Evolutionary conservation across 1,140 invertebrate species (phyloP), one percentile per base, ranked within the genome.

Genomic region (Phthorimaea operculella): DNA sequence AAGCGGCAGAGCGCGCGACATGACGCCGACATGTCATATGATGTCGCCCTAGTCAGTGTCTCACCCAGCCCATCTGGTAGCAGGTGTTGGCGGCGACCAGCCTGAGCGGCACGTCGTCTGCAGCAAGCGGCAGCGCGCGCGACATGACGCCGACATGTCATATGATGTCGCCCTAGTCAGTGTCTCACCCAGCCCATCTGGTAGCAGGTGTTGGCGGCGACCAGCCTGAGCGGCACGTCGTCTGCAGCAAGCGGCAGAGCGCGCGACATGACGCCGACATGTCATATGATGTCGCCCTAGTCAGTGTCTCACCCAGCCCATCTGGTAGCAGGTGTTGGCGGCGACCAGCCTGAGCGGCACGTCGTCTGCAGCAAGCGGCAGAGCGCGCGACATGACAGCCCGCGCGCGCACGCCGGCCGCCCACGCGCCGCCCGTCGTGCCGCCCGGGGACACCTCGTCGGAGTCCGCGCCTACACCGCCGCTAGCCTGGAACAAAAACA

Each of bases 61-160:
- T 21, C 44, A 83, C 79, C 77, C 76, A 80, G 7, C 66, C 71
- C 48, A 72, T 71, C 16, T 69, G 51, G 61, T 79, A 79, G 64
- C 70, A 73, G 8, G 72, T 74, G 67, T 59, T 57, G 59, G 79
- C 79, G 44, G 69, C 69, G 0, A 79, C 63, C 1, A 79, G 69
- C 0, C 77, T 62, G 52, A 79, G 64, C 45, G 77, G 56, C n/a
- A 70, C 64, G 67, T 83, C 78, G n/a, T 17, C 9, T 10, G 62
- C 63, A 15, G 50, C 49, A 14, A 81, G 72, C 56, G 65, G 54
- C 18, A 60, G 60, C n/a, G 69, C 66, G 45, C 71, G 75, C 0
- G 65, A 62, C 57, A 63, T 45, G 59, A 78, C 79, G 12, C 65
- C 54, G 54, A 58, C 58, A 53, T 77, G 73, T 16, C 74, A 71